Evolutionary conservation across 2,888 invertebrate species (phyloP).

Genomic region (Clivina fossor): DNA sequence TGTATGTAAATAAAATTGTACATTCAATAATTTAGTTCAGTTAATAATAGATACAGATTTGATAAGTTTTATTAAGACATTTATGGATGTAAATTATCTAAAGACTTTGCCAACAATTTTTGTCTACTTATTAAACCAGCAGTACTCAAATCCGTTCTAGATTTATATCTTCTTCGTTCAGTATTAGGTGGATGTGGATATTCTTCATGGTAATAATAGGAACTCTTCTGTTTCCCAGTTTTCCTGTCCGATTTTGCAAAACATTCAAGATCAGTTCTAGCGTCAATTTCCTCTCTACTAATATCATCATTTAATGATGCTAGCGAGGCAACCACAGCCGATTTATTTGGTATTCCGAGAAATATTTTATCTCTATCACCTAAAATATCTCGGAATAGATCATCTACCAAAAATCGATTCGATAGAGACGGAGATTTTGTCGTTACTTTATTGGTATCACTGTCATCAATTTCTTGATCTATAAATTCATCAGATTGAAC

Average conservation of each 20-base stretch:
- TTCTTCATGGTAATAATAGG: slow-evolving; percentile 21
- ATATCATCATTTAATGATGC: slow-evolving; percentile 58
- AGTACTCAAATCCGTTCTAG: slow-evolving; percentile 54
- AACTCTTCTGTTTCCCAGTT: no score
- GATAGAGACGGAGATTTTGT: slow-evolving; percentile 55
- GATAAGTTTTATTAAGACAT: no score
- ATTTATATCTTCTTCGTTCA: slow-evolving; percentile 56
- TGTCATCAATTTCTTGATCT: background rate
- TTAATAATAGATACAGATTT: no score
- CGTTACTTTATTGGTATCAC: slow-evolving; percentile 6
- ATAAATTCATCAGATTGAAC: background rate
- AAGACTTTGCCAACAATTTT: no score
- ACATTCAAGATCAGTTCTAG: background rate
- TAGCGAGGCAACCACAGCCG: slow-evolving; percentile 58
- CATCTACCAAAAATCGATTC: slow-evolving; percentile 58
- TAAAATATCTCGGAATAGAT: slow-evolving; percentile 55
- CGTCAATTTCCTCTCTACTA: slow-evolving; percentile 45
- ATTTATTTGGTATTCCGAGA: slow-evolving; percentile 58
- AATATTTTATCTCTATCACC: slow-evolving; percentile 57
- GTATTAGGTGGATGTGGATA: slow-evolving; percentile 58
- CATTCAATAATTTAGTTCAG: no score
- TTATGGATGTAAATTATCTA: no score
- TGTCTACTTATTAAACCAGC: slow-evolving; percentile 56
- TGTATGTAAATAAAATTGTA: no score
- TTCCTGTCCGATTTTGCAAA: no score